Evolutionary conservation across 2,888 invertebrate species (phyloP).

Genomic region (Aspidapion aeneum): DNA sequence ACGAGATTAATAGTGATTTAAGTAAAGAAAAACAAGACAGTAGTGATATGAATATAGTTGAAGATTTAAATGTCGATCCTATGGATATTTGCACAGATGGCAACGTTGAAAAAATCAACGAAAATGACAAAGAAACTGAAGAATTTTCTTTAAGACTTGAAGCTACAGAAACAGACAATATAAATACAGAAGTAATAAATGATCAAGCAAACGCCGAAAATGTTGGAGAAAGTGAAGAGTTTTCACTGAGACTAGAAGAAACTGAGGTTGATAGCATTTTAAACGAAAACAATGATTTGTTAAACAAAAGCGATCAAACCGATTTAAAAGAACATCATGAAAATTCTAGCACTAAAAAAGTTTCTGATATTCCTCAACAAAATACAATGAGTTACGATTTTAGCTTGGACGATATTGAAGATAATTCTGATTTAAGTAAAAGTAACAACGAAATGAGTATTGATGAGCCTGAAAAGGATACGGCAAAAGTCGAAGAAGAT

Average conservation of each 20-base stretch:
- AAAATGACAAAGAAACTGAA: background rate
- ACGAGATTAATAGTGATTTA: too few species aligned
- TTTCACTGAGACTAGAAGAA: background rate
- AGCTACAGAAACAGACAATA: background rate
- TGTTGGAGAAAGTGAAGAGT: background rate
- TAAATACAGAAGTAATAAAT: background rate
- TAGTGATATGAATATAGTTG: too few species aligned
- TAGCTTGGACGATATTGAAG: slow-evolving; percentile 32
- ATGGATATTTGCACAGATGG: too few species aligned
- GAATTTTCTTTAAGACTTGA: background rate
- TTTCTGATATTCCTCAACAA: too few species aligned
- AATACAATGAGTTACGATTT: slow-evolving; percentile 30
- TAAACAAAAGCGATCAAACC: too few species aligned
- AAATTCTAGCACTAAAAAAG: too few species aligned
- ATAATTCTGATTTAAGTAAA: slow-evolving; percentile 16
- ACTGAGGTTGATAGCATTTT: background rate
- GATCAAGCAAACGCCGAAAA: background rate
- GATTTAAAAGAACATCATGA: too few species aligned
- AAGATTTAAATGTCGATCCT: too few species aligned
- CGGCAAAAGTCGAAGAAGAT: background rate
- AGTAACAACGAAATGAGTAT: background rate
- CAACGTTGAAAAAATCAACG: background rate
- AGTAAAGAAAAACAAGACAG: too few species aligned
- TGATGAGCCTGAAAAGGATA: too few species aligned
- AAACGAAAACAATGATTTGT: too few species aligned